Evolutionary conservation across 2,113 vertebrate species (phyloP).

Genomic region (Gnathonemus echidnorhynchus): DNA sequence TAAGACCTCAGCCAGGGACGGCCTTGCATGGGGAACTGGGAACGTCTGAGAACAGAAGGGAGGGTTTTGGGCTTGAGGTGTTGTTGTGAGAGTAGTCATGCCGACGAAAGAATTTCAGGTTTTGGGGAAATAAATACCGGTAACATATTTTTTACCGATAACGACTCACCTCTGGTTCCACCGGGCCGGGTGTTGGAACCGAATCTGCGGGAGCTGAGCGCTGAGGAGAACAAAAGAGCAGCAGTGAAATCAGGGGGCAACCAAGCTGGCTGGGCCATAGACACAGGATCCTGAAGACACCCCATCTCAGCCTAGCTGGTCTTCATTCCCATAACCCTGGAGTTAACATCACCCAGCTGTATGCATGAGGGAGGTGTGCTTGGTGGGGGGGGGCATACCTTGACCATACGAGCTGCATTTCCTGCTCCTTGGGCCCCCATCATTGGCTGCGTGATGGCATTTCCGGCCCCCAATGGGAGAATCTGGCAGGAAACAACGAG

Average conservation of each 20-base stretch:
- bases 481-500: constrained; percentile 25
- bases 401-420: constrained; percentile 34
- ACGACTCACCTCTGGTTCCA: background rate
- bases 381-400: background rate
- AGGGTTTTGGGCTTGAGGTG: background rate
- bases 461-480: constrained; percentile 32
- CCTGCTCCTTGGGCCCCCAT: constrained; percentile 12
- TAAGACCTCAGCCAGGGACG: constrained; percentile 13
- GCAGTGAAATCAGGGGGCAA: background rate
- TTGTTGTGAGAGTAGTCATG: background rate
- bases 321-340: background rate
- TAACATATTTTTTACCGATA: background rate
- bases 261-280: background rate
- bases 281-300: background rate
- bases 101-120: background rate
- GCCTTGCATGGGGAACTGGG: background rate
- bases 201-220: constrained; percentile 5
- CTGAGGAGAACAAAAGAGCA: background rate
- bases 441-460: constrained; percentile 32
- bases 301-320: background rate
- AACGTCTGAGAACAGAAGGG: background rate
- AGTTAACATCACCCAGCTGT: background rate
- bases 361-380: background rate
- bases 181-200: background rate
- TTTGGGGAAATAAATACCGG: background rate